A percentile compares a stretch with the other conserved stretches of the same genome.
Evolutionary conservation across 2,113 vertebrate genomes (phyloP).

Genomic region (Trinectes maculatus): DNA sequence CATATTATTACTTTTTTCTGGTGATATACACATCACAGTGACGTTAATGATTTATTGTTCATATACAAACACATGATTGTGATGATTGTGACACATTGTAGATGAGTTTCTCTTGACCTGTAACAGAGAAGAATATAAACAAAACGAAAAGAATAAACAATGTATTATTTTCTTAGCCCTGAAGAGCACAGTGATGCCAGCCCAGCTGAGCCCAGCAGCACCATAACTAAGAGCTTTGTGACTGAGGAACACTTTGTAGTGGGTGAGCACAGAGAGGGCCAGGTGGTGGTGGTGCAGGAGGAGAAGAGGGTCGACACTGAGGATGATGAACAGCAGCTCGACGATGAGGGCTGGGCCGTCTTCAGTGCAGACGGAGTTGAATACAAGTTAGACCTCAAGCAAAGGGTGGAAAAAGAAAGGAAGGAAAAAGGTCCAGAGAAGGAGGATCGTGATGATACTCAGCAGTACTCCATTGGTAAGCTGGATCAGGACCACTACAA

Average conservation of each 20-base stretch:
- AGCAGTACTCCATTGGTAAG: conserved; percentile 79
- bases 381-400: conserved; percentile 69
- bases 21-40: too few relatives aligned
- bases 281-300: conserved; percentile 18
- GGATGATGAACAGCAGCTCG: conserved; percentile 9
- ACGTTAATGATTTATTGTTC: too few relatives aligned
- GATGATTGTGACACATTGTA: too few relatives aligned
- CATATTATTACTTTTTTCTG: too few relatives aligned
- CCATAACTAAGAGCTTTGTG: conserved; percentile 49
- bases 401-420: conserved; percentile 51
- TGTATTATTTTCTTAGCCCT: conserved; percentile 71
- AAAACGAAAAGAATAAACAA: background rate
- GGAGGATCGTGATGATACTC: conserved; percentile 31
- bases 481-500: background rate
- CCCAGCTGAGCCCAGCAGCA: conserved; percentile 36
- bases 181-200: conserved; percentile 32
- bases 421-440: conserved; percentile 23
- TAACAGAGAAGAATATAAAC: background rate
- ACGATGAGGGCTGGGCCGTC: conserved; percentile 59
- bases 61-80: too few relatives aligned
- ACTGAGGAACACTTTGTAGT: conserved; percentile 61
- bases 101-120: too few relatives aligned
- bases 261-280: conserved; percentile 72
- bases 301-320: conserved; percentile 38
- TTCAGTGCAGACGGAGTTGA: conserved; percentile 77